Conservation (phyloP, 1,140 invertebrate species). For the Geopemphigus sp. region DNA sequence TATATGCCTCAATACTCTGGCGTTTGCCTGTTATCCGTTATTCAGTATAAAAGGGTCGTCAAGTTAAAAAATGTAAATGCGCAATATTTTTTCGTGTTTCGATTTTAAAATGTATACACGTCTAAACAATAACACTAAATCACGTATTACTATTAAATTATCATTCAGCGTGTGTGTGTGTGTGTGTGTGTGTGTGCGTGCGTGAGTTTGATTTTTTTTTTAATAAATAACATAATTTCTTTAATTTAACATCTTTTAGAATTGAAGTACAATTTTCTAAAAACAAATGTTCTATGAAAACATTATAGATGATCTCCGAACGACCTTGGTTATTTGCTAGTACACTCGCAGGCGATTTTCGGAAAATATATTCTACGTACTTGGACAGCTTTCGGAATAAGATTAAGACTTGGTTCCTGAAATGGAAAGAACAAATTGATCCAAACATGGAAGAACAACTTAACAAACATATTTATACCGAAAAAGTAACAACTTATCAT, state of each 20-base stretch:
- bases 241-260: no score
- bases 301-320: background rate
- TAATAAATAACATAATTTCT: no score
- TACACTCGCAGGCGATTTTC: background rate
- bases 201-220: no score
- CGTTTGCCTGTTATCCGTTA: background rate
- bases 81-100: no score
- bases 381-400: background rate
- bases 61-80: background rate
- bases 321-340: conserved; percentile 6
- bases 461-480: background rate
- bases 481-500: background rate
- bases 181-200: no score
- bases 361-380: background rate
- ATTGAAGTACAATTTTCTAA: no score
- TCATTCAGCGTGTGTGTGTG: no score
- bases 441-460: background rate
- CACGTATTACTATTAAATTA: no score
- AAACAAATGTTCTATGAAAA: no score
- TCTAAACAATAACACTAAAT: no score
- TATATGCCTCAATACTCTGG: conserved; percentile 8
- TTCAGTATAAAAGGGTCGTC: background rate
- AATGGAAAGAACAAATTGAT: background rate
- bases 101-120: no score
- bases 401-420: background rate